Base-by-base conservation (phyloP, 2,797 vertebrate species). In the Babyrousa celebensis region DNA sequence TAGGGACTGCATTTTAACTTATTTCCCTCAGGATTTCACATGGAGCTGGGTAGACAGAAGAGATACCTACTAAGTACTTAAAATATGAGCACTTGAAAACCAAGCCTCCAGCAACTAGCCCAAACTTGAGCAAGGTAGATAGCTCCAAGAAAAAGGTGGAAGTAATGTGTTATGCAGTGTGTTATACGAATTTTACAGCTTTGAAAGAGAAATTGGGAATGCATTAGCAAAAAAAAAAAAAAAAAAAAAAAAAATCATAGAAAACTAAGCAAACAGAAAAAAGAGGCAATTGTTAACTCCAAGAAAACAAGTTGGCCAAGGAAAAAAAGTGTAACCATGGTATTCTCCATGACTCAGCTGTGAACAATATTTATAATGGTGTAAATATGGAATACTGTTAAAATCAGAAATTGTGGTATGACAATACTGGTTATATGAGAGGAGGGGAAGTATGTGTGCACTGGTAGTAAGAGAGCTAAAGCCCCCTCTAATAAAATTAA, bases 221-320 rank as follows among this genome's bases (percentile, higher is more conserved):
- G 60, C 29, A 75, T 92, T 89, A 91, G 77, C 27, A 92, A 94
- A 95, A 52, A 75, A 48, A 43, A 65, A 74, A 65, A 74, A 72
- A 29, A 77, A 77, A 12, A 60, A 0, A 9, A 60, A 62, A 29
- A 74, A 79, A 83, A 32, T 86, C 32, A 86, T 29, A 96, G 32
- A 90, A 95, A 96, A 89, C 14, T 48, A 84, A 88, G 58, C 43
- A 93, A 96, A 91, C 2, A 60, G 17, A 20, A 89, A 91, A 75
- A 36, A 68, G 32, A 89, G 60, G 80, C 85, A 93, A 88, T 91
- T 92, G 54, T 91, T 95, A 97, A 96, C 60, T 92, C 32, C 12
- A 90, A 74, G 68, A 95, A 97, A 97, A 93, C 60, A 94, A 96
- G 78, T 75, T 88, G 48, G 85, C 85, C 52, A 78, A 85, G 65